Evolutionary conservation across 2,797 vertebrate genomes (phyloP).

Genomic region (Bryconaethiops microstoma): DNA sequence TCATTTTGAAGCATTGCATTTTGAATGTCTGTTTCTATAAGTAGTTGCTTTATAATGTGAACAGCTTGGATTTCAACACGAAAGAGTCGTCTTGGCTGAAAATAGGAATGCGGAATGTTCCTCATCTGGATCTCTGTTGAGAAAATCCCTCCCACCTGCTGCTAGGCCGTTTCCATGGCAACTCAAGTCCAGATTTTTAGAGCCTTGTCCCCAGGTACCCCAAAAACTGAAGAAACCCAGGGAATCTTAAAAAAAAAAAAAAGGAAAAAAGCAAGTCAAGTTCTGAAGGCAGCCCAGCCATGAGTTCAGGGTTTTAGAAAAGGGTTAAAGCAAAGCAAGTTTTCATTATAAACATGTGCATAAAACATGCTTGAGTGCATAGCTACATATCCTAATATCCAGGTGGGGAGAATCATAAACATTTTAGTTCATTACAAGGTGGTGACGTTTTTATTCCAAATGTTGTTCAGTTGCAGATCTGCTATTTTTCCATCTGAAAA

Average conservation of each 20-base stretch:
- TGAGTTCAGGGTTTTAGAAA: neutral
- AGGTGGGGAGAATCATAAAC: too few relatives aligned
- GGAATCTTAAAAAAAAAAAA: slow-evolving; percentile 16
- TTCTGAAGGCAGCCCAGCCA: neutral
- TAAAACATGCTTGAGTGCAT: neutral
- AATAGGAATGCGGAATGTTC: slow-evolving; percentile 61
- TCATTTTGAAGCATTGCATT: too few relatives aligned
- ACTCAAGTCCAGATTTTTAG: slow-evolving; percentile 54
- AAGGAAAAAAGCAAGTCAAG: neutral
- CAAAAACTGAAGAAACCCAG: slow-evolving; percentile 32
- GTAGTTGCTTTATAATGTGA: neutral
- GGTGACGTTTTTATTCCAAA: neutral
- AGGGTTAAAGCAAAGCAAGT: neutral
- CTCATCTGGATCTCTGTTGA: slow-evolving; percentile 58
- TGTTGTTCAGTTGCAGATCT: neutral
- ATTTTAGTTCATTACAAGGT: too few relatives aligned
- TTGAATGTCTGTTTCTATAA: neutral
- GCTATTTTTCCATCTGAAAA: neutral
- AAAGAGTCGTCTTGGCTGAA: slow-evolving; percentile 51
- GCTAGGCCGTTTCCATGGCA: slow-evolving; percentile 59
- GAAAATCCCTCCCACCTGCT: slow-evolving; percentile 55
- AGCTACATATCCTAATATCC: neutral
- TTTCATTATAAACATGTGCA: neutral
- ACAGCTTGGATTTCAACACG: slow-evolving; percentile 39
- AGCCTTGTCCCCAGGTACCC: slow-evolving; percentile 48